Conservation (phyloP, 2,888 invertebrate genomes). For the Drosophila fungiperda region DNA sequence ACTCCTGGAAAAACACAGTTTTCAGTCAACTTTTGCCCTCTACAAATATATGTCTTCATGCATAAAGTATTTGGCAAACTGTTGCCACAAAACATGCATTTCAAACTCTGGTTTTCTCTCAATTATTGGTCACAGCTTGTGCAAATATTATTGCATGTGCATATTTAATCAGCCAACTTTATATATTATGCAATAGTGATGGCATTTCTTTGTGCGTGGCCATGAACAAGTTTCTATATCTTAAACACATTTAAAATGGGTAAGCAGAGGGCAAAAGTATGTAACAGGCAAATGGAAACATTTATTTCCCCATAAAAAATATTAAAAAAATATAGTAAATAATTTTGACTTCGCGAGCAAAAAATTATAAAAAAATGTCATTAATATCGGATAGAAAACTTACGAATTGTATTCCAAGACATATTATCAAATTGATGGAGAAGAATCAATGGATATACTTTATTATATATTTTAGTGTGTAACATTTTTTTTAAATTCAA, state of each 20-base stretch:
- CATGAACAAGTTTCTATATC: neutral
- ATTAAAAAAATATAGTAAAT: neutral
- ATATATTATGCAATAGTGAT: neutral
- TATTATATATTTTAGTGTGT: neutral
- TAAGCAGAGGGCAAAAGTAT: neutral
- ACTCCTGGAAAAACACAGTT: neutral
- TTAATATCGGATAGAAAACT: neutral
- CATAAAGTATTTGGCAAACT: constrained; percentile 15
- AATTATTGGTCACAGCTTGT: constrained; percentile 33
- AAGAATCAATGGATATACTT: accelerated
- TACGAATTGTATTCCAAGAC: neutral
- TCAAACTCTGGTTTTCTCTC: constrained; percentile 12
- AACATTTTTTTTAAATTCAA: neutral
- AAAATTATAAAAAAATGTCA: too few relatives aligned
- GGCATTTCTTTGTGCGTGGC: neutral
- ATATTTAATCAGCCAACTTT: constrained; percentile 10
- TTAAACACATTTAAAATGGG: neutral
- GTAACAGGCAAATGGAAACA: neutral
- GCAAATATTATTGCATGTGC: constrained; percentile 32
- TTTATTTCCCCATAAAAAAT: neutral
- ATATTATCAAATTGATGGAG: neutral
- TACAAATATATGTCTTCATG: neutral
- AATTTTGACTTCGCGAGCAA: too few relatives aligned
- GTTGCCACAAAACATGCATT: constrained; percentile 11
- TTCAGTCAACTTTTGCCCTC: constrained; percentile 1